Evolutionary conservation across 2,797 vertebrate species (phyloP).

Genomic region (Heliangelus exortis): DNA sequence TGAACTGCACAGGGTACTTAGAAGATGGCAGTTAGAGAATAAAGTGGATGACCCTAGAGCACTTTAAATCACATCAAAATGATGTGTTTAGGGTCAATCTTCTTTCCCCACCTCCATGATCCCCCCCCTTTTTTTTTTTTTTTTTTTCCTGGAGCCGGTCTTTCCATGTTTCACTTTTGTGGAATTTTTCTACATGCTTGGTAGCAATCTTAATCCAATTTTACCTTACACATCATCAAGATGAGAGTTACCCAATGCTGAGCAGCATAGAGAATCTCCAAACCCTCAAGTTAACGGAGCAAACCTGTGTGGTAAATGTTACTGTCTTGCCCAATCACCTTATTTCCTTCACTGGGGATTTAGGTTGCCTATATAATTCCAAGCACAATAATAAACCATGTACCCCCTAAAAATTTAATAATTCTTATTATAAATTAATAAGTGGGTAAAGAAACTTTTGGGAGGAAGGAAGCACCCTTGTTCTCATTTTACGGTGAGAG

Average conservation of each 20-base stretch:
- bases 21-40: background rate
- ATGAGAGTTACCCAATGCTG: background rate
- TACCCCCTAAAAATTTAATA: background rate
- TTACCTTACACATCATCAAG: background rate
- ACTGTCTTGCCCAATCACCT: background rate
- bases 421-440: background rate
- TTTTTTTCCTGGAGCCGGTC: background rate
- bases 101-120: no score
- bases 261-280: background rate
- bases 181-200: background rate
- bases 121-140: background rate
- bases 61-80: background rate
- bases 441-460: background rate
- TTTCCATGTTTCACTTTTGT: background rate
- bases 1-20: background rate
- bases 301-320: background rate
- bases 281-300: background rate
- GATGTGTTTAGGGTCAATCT: background rate
- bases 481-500: background rate
- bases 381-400: background rate
- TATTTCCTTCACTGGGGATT: background rate
- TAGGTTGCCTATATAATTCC: background rate
- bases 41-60: background rate
- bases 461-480: background rate
- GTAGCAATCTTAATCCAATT: background rate